Percentiles rank a stretch among this genome's conserved stretches.
These are phyloP conservation scores for Trematocara macrostoma DNA, from an alignment of 2,113 vertebrate genomes.

Conservation along the genomic window DNA sequence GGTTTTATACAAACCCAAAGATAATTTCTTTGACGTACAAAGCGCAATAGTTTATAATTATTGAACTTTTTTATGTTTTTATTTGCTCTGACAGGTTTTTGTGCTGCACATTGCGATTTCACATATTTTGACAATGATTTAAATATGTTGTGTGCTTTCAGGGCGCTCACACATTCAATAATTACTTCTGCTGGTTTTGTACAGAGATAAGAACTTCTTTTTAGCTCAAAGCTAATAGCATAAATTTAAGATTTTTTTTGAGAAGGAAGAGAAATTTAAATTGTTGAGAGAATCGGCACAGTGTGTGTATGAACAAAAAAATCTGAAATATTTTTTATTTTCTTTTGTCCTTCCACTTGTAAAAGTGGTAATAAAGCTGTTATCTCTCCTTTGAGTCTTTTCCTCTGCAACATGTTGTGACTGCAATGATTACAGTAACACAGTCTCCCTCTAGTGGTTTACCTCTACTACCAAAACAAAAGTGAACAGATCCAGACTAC, in stretches of 20 bases:
- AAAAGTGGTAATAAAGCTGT: neutral
- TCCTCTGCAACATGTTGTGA: neutral
- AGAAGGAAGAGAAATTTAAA: conserved; percentile 6
- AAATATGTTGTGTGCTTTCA: neutral
- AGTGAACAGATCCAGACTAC: neutral
- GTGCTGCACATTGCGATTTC: neutral
- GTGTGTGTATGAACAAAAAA: neutral
- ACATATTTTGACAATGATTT: neutral
- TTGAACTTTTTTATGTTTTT: conserved; percentile 19
- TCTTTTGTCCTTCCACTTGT: neutral
- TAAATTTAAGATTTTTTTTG: neutral
- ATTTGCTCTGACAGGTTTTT: neutral
- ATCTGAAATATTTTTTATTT: accelerated
- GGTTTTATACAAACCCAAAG: neutral
- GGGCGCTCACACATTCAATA: neutral
- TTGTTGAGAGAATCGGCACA: neutral
- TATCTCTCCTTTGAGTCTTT: neutral
- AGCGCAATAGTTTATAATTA: conserved; percentile 8
- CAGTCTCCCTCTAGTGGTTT: neutral
- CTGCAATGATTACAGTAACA: neutral
- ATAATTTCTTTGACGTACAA: conserved; percentile 26
- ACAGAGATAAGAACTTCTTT: neutral
- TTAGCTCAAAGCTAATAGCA: neutral
- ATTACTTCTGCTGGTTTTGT: neutral
- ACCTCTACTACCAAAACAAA: neutral